Evolutionary conservation across 1,140 invertebrate species (phyloP), one percentile per base, ranked within the genome.

Genomic region (Dufourea novaeangliae): DNA sequence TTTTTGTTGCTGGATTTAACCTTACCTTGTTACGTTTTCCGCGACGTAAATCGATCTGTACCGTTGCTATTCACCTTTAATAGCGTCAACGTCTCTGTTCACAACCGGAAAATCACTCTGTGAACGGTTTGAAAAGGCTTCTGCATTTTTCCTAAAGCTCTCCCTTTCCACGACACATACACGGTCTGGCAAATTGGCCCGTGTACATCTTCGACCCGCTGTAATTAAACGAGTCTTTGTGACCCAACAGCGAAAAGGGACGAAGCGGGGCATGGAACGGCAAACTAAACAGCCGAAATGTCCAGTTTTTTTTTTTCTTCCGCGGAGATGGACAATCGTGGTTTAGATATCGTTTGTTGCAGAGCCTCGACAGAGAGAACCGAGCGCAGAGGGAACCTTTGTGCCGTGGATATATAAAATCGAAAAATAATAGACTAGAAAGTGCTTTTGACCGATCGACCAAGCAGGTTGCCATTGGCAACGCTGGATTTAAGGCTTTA

Each of bases 401-500:
- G 41, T 46, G 10, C 50, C 6, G 22, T 17, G 11, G 57, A 56
- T 54, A 64, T 66, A 59, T 63, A 83, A 82, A 83, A 79, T 83
- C 76, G 82, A 67, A 79, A 83, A 83, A 83, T 83, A 85, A 83
- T 78, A 57, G 69, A 86, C 54, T 82, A 73, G 80, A 79, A 79
- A 77, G 59, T 54, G 83, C 85, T 83, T 86, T 74, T 70, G 79
- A 88, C 52, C 69, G 82, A 91, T 91, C 88, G 90, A 91, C 87
- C 86, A 91, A 91, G 80, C 88, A 59, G 75, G 90, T 90, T 87
- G 85, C 83, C 83, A 73, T 71, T 89, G 74, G 87, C 87, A 84
- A 90, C 89, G 82, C 63, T 68, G 83, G 78, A 87, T 86, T 87
- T 84, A 84, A 89, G 78, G 77, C 67, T 83, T 68, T 57, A 70